Evolutionary conservation across 2,888 invertebrate species (phyloP).

Genomic region (Conistra vaccinii): DNA sequence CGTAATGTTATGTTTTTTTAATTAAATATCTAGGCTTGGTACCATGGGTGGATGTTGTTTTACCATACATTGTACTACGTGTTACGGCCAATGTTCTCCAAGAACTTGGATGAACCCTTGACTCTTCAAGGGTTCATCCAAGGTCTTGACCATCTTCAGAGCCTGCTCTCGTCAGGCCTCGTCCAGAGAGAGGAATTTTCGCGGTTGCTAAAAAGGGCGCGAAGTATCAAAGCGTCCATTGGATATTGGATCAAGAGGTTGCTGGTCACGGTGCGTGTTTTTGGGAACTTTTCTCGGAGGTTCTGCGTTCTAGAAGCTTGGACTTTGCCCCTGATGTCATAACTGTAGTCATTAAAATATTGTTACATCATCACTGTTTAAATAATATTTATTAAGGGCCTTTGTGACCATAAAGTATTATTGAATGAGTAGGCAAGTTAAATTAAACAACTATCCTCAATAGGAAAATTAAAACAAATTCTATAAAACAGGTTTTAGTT

Average conservation of each 20-base stretch:
- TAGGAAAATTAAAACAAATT: background rate
- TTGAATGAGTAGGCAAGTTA: background rate
- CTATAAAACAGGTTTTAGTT: background rate
- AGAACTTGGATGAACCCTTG: background rate
- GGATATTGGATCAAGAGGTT: background rate
- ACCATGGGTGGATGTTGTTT: background rate
- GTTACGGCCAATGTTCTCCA: background rate
- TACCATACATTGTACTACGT: background rate
- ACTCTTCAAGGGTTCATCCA: background rate
- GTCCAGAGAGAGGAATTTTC: background rate
- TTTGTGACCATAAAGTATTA: background rate
- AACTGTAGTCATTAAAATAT: background rate
- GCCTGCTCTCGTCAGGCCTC: background rate
- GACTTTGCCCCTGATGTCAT: background rate
- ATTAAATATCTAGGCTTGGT: conserved; percentile 27
- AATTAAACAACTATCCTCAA: background rate
- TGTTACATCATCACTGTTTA: background rate
- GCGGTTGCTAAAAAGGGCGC: background rate
- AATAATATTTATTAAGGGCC: background rate
- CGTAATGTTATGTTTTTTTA: background rate
- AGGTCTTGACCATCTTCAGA: too few species aligned
- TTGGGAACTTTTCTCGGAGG: background rate
- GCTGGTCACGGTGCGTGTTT: background rate
- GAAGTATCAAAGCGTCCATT: background rate
- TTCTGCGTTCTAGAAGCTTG: background rate